Evolutionary conservation across 2,888 invertebrate genomes (phyloP).

Genomic region (Eubasilissa splendida): DNA sequence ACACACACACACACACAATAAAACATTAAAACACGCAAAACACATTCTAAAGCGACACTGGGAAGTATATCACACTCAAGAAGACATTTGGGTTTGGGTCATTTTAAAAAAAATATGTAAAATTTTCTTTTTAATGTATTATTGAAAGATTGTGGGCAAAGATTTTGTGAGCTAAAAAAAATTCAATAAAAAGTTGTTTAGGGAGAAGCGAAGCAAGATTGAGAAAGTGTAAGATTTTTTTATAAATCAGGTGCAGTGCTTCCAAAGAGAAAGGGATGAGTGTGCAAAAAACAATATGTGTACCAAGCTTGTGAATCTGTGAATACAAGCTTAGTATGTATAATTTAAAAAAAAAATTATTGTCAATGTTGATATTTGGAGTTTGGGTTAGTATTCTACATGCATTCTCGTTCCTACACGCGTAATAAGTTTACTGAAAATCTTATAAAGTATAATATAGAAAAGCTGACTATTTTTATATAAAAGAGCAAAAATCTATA

Average conservation of each 20-base stretch:
- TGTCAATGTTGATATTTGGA: neutral
- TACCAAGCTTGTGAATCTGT: constrained; percentile 3
- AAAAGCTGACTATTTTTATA: neutral
- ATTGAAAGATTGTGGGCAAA: neutral
- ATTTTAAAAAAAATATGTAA: too few relatives aligned
- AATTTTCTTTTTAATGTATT: neutral
- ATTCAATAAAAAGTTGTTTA: constrained; percentile 6
- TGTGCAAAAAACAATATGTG: constrained; percentile 23
- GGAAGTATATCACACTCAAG: constrained; percentile 23
- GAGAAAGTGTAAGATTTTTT: constrained; percentile 24
- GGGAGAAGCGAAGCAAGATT: constrained; percentile 38
- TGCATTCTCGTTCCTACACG: neutral
- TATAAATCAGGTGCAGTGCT: constrained; percentile 35
- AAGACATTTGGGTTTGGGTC: neutral
- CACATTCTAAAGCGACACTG: constrained; percentile 30
- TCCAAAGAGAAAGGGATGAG: constrained; percentile 22
- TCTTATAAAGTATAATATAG: too few relatives aligned
- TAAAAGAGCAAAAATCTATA: too few relatives aligned
- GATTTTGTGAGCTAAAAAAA: constrained; percentile 3
- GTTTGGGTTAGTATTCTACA: neutral
- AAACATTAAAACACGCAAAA: constrained; percentile 13
- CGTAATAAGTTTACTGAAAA: neutral
- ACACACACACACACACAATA: constrained; percentile 19
- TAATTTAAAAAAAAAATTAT: constrained; percentile 4
- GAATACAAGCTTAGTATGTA: neutral